Conservation (phyloP, 2,888 invertebrate genomes). For the Chaetoderma sp. region DNA sequence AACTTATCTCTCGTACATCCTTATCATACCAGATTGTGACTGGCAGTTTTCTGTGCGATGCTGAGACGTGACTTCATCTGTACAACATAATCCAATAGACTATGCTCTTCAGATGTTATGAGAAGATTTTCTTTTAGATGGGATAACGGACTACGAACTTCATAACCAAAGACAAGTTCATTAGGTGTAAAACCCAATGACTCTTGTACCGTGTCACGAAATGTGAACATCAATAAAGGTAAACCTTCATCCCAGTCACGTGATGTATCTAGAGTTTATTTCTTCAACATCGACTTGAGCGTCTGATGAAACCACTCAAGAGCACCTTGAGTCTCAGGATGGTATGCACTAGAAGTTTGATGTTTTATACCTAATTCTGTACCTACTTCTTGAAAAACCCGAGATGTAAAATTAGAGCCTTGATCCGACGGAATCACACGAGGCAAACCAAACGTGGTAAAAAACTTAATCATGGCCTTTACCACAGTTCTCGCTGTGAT, state of each 20-base stretch:
- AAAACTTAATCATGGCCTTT: conserved; percentile 6
- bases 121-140: not conserved
- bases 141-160: conserved; percentile 7
- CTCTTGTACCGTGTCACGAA: not conserved
- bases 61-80: too few species aligned
- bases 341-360: conserved; percentile 12
- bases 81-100: too few species aligned
- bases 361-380: conserved; percentile 15
- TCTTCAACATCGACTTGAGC: too few species aligned
- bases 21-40: too few species aligned
- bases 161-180: conserved; percentile 10
- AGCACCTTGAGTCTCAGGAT: conserved; percentile 22
- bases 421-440: conserved; percentile 14
- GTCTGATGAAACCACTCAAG: too few species aligned
- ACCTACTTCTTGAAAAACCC: conserved; percentile 12
- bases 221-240: not conserved
- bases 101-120: too few species aligned
- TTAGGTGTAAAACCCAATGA: not conserved
- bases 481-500: conserved; percentile 4
- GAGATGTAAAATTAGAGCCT: conserved; percentile 15
- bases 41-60: too few species aligned
- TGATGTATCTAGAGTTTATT: too few species aligned
- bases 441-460: conserved; percentile 12
- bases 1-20: too few species aligned
- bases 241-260: conserved; percentile 4